Evolutionary conservation across 2,113 vertebrate species (phyloP), one percentile per base, ranked within the genome.

Genomic region (Athene noctua): DNA sequence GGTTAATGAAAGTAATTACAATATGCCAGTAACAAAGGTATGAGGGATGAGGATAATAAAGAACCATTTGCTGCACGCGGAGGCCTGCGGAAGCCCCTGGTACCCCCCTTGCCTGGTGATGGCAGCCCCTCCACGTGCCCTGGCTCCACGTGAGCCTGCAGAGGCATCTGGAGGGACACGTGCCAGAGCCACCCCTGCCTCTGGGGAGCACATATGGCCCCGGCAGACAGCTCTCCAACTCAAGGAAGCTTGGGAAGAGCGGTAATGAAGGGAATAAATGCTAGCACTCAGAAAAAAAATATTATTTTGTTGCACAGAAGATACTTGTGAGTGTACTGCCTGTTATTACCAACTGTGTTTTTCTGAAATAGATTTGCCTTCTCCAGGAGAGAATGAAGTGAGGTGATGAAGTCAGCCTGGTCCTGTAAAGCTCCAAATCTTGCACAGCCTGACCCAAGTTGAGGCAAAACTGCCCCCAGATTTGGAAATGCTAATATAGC

Each of bases 341-440:
- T 89, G 63, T 59, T 96, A 91, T 75, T 92, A 80, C 72, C 71
- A 88, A 73, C 74, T 54, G 81, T 4, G 1, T 74, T 95, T 89
- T 94, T 93, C 90, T 73, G 81, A 94, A 96, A 94, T 70, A 93
- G 70, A 88, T 88, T 88, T 96, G 88, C 79, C 46, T 96, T 94
- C 79, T 92, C 62, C 75, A 71, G 79, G 92, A 13, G 14, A 72
- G 68, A 88, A 96, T 30, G 77, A 96, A 96, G 83, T 62, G 88
- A 91, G 42, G 71, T 6, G 15, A 51, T 81, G 68, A 85, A 97
- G 92, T 90, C 71, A 77, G 78, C 42, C 95, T 5, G 3, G 70
- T 46, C 62, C 58, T 15, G 13, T 75, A 93, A 91, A 93, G 49
- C 67, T 42, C 42, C 42, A 82, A 58, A 90, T 91, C 70, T 92